Percentiles rank a stretch among this genome's conserved stretches.
These are phyloP conservation scores for Agapornis roseicollis DNA, from an alignment of 2,113 vertebrate genomes.

Conservation along the genomic window DNA sequence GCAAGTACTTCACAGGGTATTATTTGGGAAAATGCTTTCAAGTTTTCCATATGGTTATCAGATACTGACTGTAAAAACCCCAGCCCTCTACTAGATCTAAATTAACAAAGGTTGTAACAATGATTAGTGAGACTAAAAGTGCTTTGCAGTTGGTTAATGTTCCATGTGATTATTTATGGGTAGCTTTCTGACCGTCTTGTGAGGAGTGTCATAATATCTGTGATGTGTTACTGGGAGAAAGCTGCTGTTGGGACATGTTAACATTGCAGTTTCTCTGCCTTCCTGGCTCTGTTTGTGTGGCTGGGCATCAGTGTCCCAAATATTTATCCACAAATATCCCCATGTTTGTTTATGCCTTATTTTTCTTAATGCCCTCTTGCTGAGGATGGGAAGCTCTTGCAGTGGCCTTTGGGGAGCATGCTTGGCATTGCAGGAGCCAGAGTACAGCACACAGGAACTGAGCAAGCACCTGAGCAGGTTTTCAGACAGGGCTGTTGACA, in stretches of 20 bases:
- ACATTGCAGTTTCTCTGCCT: rapidly evolving
- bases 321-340: not conserved
- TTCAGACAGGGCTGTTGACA: not conserved
- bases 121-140: not conserved
- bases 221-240: not conserved
- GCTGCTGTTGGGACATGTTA: rapidly evolving
- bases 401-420: not conserved
- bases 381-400: not conserved
- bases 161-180: not conserved
- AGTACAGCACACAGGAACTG: rapidly evolving
- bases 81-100: not conserved
- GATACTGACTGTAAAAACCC: not conserved
- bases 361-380: not conserved
- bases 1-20: not conserved
- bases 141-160: not conserved
- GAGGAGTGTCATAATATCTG: not conserved
- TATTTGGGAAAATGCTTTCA: not conserved
- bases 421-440: rapidly evolving
- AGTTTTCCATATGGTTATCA: not conserved
- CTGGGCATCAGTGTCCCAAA: not conserved
- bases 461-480: not conserved
- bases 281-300: not conserved
- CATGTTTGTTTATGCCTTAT: not conserved
- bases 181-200: not conserved
- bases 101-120: not conserved